Conservation (phyloP, 2,113 vertebrate species). For the Procavia capensis region DNA sequence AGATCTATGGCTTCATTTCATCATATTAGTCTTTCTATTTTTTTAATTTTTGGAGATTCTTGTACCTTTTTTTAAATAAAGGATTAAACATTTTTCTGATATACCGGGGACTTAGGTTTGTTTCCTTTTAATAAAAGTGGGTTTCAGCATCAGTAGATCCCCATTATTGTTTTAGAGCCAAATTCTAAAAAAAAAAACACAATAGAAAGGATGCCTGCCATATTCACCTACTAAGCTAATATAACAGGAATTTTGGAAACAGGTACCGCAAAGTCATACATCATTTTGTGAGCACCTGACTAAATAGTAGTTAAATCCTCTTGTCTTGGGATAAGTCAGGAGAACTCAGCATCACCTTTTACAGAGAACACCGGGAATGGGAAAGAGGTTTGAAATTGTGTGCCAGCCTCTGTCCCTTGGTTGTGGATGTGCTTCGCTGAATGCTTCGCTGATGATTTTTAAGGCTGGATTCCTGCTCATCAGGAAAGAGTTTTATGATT, state of each 20-base stretch:
- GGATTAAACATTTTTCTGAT: conserved; percentile 31
- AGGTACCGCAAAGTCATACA: not conserved
- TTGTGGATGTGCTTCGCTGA: not conserved
- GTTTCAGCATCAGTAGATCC: conserved; percentile 6
- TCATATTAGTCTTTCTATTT: not conserved
- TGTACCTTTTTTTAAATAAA: not conserved
- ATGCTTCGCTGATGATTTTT: not conserved
- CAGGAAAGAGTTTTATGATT: not conserved
- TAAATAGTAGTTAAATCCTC: conserved; percentile 58
- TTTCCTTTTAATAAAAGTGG: conserved; percentile 68
- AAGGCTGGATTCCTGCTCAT: not conserved
- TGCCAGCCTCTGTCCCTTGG: not conserved
- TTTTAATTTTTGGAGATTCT: not conserved
- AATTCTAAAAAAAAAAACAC: conserved; percentile 40
- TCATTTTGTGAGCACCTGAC: conserved; percentile 30
- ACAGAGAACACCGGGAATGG: not conserved
- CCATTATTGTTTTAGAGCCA: conserved; percentile 41
- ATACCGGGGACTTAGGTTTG: conserved; percentile 41
- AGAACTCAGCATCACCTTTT: not conserved
- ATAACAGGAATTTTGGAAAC: conserved; percentile 26
- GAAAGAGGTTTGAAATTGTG: not conserved
- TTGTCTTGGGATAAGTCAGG: not conserved
- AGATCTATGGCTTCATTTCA: not conserved
- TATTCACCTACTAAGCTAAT: conserved; percentile 7
- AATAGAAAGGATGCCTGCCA: not conserved